Base-by-base conservation (phyloP, 2,113 vertebrate genomes). In the Leucosticte australis region DNA sequence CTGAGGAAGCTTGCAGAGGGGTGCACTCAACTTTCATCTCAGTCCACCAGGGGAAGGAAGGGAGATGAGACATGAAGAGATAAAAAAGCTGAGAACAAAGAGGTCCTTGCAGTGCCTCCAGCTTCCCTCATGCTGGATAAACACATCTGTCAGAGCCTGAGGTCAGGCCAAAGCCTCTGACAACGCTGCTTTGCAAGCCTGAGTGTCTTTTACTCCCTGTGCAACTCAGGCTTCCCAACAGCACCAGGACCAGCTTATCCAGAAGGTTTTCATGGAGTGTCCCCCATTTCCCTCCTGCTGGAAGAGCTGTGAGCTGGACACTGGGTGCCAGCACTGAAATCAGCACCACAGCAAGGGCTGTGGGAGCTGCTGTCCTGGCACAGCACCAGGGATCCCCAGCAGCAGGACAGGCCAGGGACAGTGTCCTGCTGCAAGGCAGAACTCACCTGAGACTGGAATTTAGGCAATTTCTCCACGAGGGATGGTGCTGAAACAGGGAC, bases 11-110 rank as follows among this genome's bases (percentile, higher is more conserved):
- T 73, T 91, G 73, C 55, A 75, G 80, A 94, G 77, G 50, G 71
- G 21, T 52, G 55, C 83, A 94, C 0, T 0, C 55, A 42, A 56
- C 86, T 69, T 92, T 90, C 85, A 87, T 80, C 90, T 88, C 35
- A 0, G 37, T 76, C 50, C 90, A 46, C 63, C 0, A 0, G 50
- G 55, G 52, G 37, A 85, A 93, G 65, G 62, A 69, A 83, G 50
- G 59, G 79, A 86, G 92, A 86, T 26, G 68, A 94, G 76, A 90
- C 68, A 50, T 0, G 16, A 31, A 23, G 67, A 81, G 83, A 95
- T 80, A 67, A 95, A 94, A 93, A 94, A 70, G 20, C 52, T 68
- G 74, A 69, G 91, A 94, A 92, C 83, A 93, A 81, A 95, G 77
- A 79, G 57, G 30, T 62, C 42, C 1, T 1, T 4, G 2, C 2